Evolutionary conservation across 53 echinoderm and acorn worm genomes (phyloP).

Genomic region (Arbacia lixula): DNA sequence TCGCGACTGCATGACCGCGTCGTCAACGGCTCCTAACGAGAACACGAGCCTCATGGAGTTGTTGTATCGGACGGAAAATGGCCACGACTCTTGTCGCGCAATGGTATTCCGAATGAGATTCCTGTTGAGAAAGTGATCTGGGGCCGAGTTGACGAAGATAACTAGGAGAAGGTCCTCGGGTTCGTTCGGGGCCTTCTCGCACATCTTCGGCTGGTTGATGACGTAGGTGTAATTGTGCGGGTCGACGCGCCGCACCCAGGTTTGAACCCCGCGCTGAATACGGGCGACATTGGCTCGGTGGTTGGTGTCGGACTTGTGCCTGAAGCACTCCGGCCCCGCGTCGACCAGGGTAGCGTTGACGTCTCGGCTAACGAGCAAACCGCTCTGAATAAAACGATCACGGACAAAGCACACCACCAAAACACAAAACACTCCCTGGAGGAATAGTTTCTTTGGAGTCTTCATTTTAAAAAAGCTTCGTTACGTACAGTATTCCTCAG

Average conservation of each 20-base stretch:
- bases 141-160: constrained; percentile 52
- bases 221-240: constrained; percentile 34
- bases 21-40: constrained; percentile 34
- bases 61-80: neutral
- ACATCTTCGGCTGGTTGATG: constrained; percentile 21
- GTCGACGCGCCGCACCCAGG: constrained; percentile 31
- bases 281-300: constrained; percentile 37
- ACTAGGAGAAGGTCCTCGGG: constrained; percentile 16
- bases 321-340: constrained; percentile 2
- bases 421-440: constrained; percentile 10
- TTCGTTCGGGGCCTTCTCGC: constrained; percentile 4
- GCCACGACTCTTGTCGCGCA: constrained; percentile 22
- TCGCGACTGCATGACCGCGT: constrained; percentile 22
- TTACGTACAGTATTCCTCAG: neutral
- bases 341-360: constrained; percentile 26
- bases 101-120: constrained; percentile 51
- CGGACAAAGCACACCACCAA: constrained; percentile 28
- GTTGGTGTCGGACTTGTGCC: constrained; percentile 44
- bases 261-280: constrained; percentile 35
- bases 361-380: neutral
- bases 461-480: neutral
- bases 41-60: constrained; percentile 34
- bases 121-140: constrained; percentile 49
- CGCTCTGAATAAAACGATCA: constrained; percentile 31
- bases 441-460: constrained; percentile 3